Percentiles rank a stretch among this genome's conserved stretches.
Evolutionary conservation across 2,113 vertebrate genomes (phyloP).

Genomic region (Protomyctophum bolini): DNA sequence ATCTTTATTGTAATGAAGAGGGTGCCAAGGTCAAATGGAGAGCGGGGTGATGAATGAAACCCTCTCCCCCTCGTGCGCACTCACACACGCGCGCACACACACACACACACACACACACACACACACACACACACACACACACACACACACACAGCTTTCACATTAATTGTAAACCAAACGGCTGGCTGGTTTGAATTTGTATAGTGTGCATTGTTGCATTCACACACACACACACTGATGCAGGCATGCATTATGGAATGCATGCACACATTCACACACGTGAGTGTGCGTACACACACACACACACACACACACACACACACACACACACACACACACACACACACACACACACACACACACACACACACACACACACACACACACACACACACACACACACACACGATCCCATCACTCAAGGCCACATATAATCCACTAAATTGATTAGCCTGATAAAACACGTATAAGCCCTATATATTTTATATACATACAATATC

Average conservation of each 20-base stretch:
- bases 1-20: slow-evolving; percentile 99
- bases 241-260: slow-evolving; percentile 15
- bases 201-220: slow-evolving; percentile 19
- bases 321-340: background rate
- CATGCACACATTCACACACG: slow-evolving; percentile 1
- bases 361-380: background rate
- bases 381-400: background rate
- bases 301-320: slow-evolving; percentile 14
- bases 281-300: background rate
- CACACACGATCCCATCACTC: background rate
- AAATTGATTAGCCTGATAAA: too few relatives aligned
- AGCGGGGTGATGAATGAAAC: slow-evolving; percentile 92
- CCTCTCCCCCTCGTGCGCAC: slow-evolving; percentile 60
- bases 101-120: background rate
- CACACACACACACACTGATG: background rate
- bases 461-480: too few relatives aligned
- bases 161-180: slow-evolving; percentile 46
- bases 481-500: too few relatives aligned
- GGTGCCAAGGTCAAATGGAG: slow-evolving; percentile 97
- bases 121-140: background rate
- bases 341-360: background rate
- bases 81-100: slow-evolving; percentile 18
- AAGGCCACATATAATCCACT: too few relatives aligned
- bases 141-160: slow-evolving; percentile 9
- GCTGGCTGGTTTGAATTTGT: slow-evolving; percentile 21